A percentile compares a stretch with the other conserved stretches of the same genome.
phyloP scores from a whole-genome alignment of 2,888 invertebrate genomes.

The Periphyllus acericola region DNA sequence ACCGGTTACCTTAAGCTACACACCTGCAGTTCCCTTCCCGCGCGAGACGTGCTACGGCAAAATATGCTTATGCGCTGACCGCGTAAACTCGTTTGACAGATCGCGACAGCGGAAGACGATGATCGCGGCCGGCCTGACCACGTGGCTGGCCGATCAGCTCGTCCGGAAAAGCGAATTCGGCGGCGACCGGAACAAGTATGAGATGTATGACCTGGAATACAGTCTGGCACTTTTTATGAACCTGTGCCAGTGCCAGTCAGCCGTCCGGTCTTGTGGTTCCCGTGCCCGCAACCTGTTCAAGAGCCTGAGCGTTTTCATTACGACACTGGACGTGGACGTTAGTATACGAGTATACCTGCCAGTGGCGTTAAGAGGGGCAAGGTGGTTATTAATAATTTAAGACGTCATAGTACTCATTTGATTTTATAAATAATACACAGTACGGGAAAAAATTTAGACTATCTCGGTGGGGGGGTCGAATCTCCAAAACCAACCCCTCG shows the following conservation, averaged over 20 bases:
- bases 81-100: constrained; percentile 66
- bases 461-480: too few relatives aligned
- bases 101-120: constrained; percentile 72
- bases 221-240: constrained; percentile 77
- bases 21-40: too few relatives aligned
- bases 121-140: constrained; percentile 73
- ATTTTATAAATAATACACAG: too few relatives aligned
- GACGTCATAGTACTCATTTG: too few relatives aligned
- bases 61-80: too few relatives aligned
- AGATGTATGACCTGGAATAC: constrained; percentile 73
- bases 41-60: too few relatives aligned
- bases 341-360: background rate
- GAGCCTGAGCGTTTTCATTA: constrained; percentile 31
- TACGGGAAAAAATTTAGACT: too few relatives aligned
- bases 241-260: constrained; percentile 68
- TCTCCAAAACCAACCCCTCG: too few relatives aligned
- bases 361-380: too few relatives aligned
- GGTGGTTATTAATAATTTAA: too few relatives aligned
- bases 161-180: constrained; percentile 67
- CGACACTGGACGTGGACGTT: constrained; percentile 40
- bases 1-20: too few relatives aligned
- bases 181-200: constrained; percentile 66
- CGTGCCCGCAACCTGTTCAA: constrained; percentile 38
- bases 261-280: constrained; percentile 23
- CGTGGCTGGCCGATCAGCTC: constrained; percentile 73